Evolutionary conservation across 2,797 vertebrate genomes (phyloP), one percentile per base, ranked within the genome.

Genomic region (Hyperoplus immaculatus): DNA sequence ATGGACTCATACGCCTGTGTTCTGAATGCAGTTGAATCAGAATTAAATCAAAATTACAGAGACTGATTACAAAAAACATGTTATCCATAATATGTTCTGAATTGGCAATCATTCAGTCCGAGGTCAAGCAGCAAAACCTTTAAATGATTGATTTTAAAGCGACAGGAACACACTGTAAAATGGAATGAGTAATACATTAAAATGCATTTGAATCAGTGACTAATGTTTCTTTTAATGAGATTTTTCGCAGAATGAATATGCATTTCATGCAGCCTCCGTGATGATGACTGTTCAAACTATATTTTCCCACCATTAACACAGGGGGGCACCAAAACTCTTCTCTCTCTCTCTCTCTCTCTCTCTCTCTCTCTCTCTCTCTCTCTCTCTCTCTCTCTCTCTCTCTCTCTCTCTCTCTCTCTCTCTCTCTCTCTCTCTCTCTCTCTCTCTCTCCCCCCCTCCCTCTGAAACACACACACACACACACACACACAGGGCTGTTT

Each of bases 291-390:
- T 7, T 21, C 36, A 51, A 41, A 45, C 55, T n/a, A 59, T 73
- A 79, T 86, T 76, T 88, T 66, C 75, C 66, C 42, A 36, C 15
- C 29, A 2, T 57, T 58, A 82, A 78, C 92, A 92, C 90, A 88
- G 59, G 92, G 83, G 85, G 91, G 89, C 90, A 89, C 80, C 85
- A 89, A 82, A 90, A 85, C 82, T 85, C 91, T 89, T 82, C 73
- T 75, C 60, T 78, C 77, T 47, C 66, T 75, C 55, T 62, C 66
- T 29, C 45, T n/a, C 79, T 45, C 59, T 14, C 39, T 63, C 62
- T 3, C 41, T 18, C 71, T 9, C 64, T 10, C 72, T 21, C 21
- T 21, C 21, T 21, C 21, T 21, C 75, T 75, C 60, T 78, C 77
- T 47, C 66, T 75, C 55, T 62, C 66, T 29, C 45, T n/a, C 79